Conservation (phyloP, 2,888 invertebrate species). For the Andricus curvator region DNA sequence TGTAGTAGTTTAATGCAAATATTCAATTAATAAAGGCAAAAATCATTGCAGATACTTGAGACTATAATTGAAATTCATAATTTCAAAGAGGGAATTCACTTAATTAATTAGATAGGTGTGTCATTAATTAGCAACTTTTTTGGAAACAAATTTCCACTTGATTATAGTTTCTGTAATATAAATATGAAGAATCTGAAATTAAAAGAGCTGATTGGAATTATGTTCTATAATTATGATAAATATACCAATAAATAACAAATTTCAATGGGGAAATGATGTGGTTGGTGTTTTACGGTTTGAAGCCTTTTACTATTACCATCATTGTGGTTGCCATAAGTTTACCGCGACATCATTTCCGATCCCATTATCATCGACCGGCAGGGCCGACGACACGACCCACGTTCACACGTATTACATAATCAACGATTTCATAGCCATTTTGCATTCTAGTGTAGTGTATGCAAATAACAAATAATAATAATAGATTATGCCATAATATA, state of each 20-base stretch:
- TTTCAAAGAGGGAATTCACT: constrained; percentile 4
- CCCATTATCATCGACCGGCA: constrained; percentile 34
- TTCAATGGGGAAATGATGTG: neutral
- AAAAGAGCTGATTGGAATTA: neutral
- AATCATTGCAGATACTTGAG: neutral
- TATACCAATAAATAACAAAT: neutral
- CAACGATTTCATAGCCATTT: neutral
- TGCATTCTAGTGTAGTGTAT: neutral
- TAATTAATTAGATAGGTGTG: neutral
- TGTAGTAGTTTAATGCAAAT: constrained; percentile 20
- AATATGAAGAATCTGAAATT: neutral
- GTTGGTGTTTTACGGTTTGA: neutral
- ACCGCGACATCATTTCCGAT: constrained; percentile 31
- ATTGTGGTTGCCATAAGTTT: constrained; percentile 32
- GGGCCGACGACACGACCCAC: constrained; percentile 30
- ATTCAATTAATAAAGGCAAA: constrained; percentile 19
- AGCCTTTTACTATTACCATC: neutral
- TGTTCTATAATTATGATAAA: neutral
- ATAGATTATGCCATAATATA: neutral
- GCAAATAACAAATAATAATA: constrained; percentile 26
- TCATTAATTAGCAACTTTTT: neutral
- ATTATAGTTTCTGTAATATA: neutral
- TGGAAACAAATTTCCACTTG: neutral
- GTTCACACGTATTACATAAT: constrained; percentile 22
- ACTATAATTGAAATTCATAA: constrained; percentile 22